These are phyloP conservation scores for Trochalopteron elliotii DNA, from an alignment of 2,113 vertebrate species.

Conservation along the genomic window DNA sequence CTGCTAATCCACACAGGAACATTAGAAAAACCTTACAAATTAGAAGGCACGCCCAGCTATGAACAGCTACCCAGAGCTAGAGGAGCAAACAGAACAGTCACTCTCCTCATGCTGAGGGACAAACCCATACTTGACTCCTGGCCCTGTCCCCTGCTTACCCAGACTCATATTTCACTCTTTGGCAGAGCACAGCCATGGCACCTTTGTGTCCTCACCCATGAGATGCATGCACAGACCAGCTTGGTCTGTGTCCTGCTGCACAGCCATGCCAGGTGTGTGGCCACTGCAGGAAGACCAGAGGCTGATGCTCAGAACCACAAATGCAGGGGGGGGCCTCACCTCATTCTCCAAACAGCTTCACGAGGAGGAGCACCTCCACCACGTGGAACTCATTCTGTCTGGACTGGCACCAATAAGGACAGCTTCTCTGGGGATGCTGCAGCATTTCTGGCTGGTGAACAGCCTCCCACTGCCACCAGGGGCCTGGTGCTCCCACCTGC, in stretches of 20 bases:
- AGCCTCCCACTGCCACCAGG: neutral
- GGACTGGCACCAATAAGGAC: neutral
- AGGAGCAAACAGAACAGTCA: neutral
- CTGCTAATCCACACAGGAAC: neutral
- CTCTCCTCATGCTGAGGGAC: neutral
- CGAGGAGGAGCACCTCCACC: neutral
- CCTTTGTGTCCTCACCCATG: neutral
- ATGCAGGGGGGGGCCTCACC: neutral
- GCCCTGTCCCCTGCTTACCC: neutral
- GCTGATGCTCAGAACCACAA: neutral
- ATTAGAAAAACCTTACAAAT: neutral
- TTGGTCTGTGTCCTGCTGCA: neutral
- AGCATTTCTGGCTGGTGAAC: neutral
- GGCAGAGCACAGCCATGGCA: neutral
- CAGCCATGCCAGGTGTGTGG: rapidly evolving
- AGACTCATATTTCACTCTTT: neutral
- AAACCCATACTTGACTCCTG: neutral
- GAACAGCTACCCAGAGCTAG: neutral
- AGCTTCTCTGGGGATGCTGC: neutral
- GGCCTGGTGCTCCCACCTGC: neutral
- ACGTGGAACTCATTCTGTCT: neutral
- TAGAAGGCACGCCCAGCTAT: neutral
- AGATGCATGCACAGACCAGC: neutral
- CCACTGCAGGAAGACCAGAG: neutral
- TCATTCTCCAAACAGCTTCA: neutral